Evolutionary conservation across 2,797 vertebrate species (phyloP).

Genomic region (Benthosema pterotum): DNA sequence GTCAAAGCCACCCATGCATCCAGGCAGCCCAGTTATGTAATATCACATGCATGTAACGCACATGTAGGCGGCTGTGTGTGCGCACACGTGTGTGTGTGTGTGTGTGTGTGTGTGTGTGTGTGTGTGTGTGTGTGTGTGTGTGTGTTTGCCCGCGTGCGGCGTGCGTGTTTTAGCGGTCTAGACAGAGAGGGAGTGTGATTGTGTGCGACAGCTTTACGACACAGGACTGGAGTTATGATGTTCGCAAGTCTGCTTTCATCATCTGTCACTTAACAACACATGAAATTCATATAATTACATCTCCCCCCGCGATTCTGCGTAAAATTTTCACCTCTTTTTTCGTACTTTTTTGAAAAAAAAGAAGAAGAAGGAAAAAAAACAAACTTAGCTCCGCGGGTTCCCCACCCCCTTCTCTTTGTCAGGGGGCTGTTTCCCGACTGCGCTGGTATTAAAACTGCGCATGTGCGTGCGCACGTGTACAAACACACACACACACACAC

Average conservation of each 20-base stretch:
- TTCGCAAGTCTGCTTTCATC: slow-evolving; percentile 60
- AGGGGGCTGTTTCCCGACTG: slow-evolving; percentile 6
- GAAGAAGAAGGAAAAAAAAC: too few species aligned
- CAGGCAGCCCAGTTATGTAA: slow-evolving; percentile 39
- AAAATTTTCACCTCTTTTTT: slow-evolving; percentile 67
- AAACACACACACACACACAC: slow-evolving; percentile 16
- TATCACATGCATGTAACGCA: slow-evolving; percentile 37
- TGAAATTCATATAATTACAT: slow-evolving; percentile 58
- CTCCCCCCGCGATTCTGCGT: slow-evolving; percentile 60
- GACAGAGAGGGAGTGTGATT: slow-evolving; percentile 35
- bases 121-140: slow-evolving; percentile 1
- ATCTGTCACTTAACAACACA: slow-evolving; percentile 62
- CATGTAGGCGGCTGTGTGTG: slow-evolving; percentile 33
- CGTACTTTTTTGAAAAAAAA: not conserved
- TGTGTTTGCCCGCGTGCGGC: not conserved
- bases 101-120: slow-evolving; percentile 15
- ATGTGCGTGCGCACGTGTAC: slow-evolving; percentile 19
- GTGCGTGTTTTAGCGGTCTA: slow-evolving; percentile 2
- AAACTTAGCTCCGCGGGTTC: slow-evolving; percentile 1
- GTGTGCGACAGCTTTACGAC: slow-evolving; percentile 64
- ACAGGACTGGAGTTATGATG: slow-evolving; percentile 55
- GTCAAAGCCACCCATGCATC: slow-evolving; percentile 16
- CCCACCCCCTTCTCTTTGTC: slow-evolving; percentile 15
- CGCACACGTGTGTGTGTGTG: not conserved
- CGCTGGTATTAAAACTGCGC: slow-evolving; percentile 13